Evolutionary conservation across 2,888 invertebrate species (phyloP), one percentile per base, ranked within the genome.

Genomic region (Neoaliturus tenellus): DNA sequence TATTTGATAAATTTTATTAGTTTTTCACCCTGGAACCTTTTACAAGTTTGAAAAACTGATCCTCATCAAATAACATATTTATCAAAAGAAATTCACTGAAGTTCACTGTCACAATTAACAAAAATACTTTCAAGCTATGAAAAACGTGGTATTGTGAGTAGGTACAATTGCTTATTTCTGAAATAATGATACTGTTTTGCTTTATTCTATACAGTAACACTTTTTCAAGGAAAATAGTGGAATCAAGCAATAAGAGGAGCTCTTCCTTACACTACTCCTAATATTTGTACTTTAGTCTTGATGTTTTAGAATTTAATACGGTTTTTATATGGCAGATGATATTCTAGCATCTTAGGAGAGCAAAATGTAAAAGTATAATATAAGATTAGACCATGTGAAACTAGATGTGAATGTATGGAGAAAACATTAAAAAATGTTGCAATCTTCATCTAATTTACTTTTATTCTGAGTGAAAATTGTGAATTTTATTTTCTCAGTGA

Each of bases 231-330:
- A 44, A 48, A 25, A 44, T 48, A 28, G 28, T n/a, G 23, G 75
- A 75, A 75, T 14, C 41, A 44, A 75, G 75, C 75, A 75, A 75
- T 75, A 75, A 75, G 44, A 41, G 44, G 39, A 48, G 23, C 5
- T 35, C 48, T 41, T 39, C 75, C 28, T 23, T 41, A 75, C 44
- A 48, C 75, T 44, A 44, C 44, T 75, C 44, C 75, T 75, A 75
- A 44, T 28, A 39, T 75, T 41, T 75, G 39, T 75, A 75, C 39
- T 75, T 17, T 75, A 75, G 48, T 28, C 23, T 75, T 23, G 75
- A n/a, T 75, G 75, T 75, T 44, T 48, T 44, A 75, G 75, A 41
- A 41, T 75, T 75, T 75, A 75, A 28, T 75, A 75, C 41, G 75
- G 17, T 75, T 75, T 75, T 75, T 75, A 75, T 75, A 75, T 75